Evolutionary conservation across 2,797 vertebrate genomes (phyloP), one percentile per base, ranked within the genome.

Genomic region (Morus bassanus): DNA sequence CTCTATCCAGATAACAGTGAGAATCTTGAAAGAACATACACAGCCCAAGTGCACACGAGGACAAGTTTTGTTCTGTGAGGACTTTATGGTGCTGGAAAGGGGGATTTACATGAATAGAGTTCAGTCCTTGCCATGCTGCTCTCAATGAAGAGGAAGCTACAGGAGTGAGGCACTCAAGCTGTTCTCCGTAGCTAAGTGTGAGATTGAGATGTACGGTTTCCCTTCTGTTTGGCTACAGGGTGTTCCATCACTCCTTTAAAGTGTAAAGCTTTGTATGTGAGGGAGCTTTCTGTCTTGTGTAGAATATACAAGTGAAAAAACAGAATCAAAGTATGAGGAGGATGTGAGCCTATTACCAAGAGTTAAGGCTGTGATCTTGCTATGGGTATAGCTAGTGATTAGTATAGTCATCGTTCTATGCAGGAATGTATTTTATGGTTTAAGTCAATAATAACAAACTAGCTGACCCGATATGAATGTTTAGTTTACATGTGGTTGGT

Each of bases 111-210:
- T 74, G 84, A 12, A 7, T 50, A 33, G 41, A 64, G 45, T 61
- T 91, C 43, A 72, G 54, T 21, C 21, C 27, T 78, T 90, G 33
- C 37, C 11, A 7, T 73, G 39, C n/a, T 82, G 54, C 50, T 57
- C 1, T 23, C 3, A 6, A 15, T 53, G 25, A 41, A 83, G 48
- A 60, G 76, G n/a, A 81, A 19, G 31, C 41, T 65, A 39, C 18
- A 35, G 30, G 22, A 91, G 25, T 30, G 77, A 61, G 67, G 53
- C 74, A 68, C 19, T 72, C 37, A 5, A 57, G 57, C 30, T 65
- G 2, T 56, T 84, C 33, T 68, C 28, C 0, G 0, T 39, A 79
- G 37, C 13, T 27, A 48, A 80, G 22, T 2, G 0, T 0, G 5
- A 77, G 53, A 84, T n/a, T 7, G 50, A 57, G 21, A 12, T 57